Evolutionary conservation across 2,113 vertebrate genomes (phyloP).

Genomic region (Chaetodon trifascialis): DNA sequence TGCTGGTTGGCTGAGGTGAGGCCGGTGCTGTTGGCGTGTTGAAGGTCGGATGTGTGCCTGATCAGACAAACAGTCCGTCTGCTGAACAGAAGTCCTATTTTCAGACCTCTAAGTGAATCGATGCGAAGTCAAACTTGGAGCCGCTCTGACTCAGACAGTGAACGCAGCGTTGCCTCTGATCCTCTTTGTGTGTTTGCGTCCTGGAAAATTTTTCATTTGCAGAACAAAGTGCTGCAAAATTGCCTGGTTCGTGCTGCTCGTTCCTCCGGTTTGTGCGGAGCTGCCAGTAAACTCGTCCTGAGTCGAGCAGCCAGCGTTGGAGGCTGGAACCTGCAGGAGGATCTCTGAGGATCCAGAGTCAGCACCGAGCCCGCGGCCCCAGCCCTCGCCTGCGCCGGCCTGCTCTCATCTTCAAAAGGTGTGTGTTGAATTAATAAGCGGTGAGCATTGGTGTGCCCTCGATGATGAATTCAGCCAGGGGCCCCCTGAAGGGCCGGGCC

Average conservation of each 20-base stretch:
- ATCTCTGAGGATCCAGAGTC: slow-evolving; percentile 46
- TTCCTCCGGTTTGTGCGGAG: slow-evolving; percentile 20
- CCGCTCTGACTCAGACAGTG: slow-evolving; percentile 21
- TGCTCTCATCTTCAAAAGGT: slow-evolving; percentile 37
- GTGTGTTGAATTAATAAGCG: slow-evolving; percentile 61
- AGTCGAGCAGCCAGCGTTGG: neutral
- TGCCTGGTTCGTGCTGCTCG: slow-evolving; percentile 5
- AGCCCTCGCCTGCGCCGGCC: neutral
- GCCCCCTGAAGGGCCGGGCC: neutral
- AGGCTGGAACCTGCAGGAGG: slow-evolving; percentile 43
- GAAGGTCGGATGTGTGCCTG: neutral
- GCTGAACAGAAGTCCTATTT: neutral
- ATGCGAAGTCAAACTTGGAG: slow-evolving; percentile 18
- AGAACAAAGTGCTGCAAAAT: slow-evolving; percentile 36
- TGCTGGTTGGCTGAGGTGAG: no score
- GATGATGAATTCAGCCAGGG: slow-evolving; percentile 21
- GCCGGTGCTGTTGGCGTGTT: no score
- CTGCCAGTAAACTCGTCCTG: slow-evolving; percentile 36
- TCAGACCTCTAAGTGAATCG: neutral
- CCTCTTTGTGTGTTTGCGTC: slow-evolving; percentile 31
- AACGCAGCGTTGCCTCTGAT: slow-evolving; percentile 8
- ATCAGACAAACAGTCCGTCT: neutral
- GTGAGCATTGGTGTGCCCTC: slow-evolving; percentile 4
- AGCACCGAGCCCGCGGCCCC: slow-evolving; percentile 43
- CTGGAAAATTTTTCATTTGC: slow-evolving; percentile 24